Evolutionary conservation across 2,888 invertebrate species (phyloP).

Genomic region (Taenaris catops): DNA sequence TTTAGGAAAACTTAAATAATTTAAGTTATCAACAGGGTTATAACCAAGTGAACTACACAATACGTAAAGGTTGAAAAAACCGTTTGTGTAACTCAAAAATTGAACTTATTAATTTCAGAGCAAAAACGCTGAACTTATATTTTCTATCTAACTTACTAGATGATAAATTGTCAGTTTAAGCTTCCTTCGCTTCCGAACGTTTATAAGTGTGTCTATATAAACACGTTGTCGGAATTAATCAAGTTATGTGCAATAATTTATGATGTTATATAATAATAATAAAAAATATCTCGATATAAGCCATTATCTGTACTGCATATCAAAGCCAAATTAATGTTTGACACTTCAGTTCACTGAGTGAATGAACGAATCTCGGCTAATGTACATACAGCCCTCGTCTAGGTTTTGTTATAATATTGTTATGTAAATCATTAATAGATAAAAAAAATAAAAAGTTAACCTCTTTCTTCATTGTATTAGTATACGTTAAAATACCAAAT

Average conservation of each 20-base stretch:
- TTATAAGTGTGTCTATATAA: slow-evolving; percentile 18
- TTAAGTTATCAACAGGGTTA: too few relatives aligned
- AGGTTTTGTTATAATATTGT: slow-evolving; percentile 62
- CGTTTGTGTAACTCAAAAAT: too few relatives aligned
- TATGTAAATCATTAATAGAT: slow-evolving; percentile 57
- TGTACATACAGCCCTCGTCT: slow-evolving; percentile 55
- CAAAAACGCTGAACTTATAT: too few relatives aligned
- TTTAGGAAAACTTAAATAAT: too few relatives aligned
- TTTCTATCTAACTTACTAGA: too few relatives aligned
- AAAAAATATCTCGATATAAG: slow-evolving; percentile 40
- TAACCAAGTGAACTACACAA: too few relatives aligned
- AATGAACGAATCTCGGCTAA: slow-evolving; percentile 38
- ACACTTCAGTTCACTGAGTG: slow-evolving; percentile 34
- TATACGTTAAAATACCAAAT: slow-evolving; percentile 77
- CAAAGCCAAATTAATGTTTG: slow-evolving; percentile 67
- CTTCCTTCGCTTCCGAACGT: slow-evolving; percentile 19
- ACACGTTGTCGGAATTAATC: slow-evolving; percentile 23
- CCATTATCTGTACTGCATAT: slow-evolving; percentile 58
- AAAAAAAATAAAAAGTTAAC: slow-evolving; percentile 45
- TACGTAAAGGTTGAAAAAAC: too few relatives aligned
- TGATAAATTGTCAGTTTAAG: slow-evolving; percentile 9
- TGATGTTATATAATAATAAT: slow-evolving; percentile 37
- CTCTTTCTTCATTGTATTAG: slow-evolving; percentile 64
- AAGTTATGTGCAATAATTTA: slow-evolving; percentile 58
- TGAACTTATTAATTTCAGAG: too few relatives aligned